Base-by-base conservation (phyloP, 2,797 vertebrate species). In the Phylloscopus collybita region DNA sequence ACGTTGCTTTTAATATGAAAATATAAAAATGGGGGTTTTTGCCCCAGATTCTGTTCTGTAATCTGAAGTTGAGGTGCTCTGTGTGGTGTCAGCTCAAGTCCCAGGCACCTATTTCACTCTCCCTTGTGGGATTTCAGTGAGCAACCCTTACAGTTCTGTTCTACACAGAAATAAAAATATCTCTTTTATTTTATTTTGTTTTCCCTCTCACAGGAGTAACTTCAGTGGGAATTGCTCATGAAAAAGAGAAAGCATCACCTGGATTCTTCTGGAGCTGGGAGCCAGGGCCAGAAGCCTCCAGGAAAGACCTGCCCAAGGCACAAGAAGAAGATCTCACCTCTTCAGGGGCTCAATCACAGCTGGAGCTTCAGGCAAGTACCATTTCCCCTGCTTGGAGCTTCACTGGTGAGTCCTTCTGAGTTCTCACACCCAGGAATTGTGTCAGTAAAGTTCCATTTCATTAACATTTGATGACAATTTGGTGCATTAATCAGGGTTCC, bases 211-310 rank as follows among this genome's bases (percentile, higher is more conserved):
- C 5, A 95, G 92, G 88, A 95, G 15, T 83, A 91, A 66, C 76
- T 93, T 88, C 65, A 76, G 45, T 71, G 67, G 80, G 78, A 92
- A 71, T 74, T 93, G 67, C 56, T 95, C 80, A 22, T 47, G 56
- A 56, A 34, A 21, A 50, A n/a, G 70, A 57, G 50, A 47, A 66
- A 54, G 4, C 23, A 59, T 90, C 83, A 59, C 25, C 60, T 73
- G 90, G 61, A 54, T 80, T 87, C 92, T 90, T 34, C 64, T 78
- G 78, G 67, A 90, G 74, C n/a, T 72, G 66, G 57, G 56, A 76
- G 26, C 53, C 71, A 80, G 72, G 90, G 74, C 61, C 56, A 71
- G 45, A 54, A 71, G 18, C 8, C 44, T 69, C 26, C 60, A 54
- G 56, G 40, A 45, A 42, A 45, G 50, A 69, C 13, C 56, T 76